These are phyloP conservation scores for Talpa occidentalis DNA, from an alignment of 2,113 vertebrate species.

Conservation along the genomic window DNA sequence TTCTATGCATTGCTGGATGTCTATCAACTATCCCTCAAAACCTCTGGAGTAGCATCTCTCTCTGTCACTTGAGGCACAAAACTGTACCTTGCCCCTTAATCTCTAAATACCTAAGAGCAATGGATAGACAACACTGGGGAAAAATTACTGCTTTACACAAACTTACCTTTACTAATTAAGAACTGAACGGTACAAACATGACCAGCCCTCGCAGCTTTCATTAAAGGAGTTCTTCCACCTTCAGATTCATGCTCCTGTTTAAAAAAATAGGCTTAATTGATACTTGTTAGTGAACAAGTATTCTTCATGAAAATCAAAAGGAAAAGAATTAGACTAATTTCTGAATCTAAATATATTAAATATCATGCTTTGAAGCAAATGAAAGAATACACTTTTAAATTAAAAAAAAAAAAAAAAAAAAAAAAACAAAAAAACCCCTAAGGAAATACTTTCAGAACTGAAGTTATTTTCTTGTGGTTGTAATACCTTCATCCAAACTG, in stretches of 20 bases:
- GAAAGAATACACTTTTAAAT: conserved; percentile 13
- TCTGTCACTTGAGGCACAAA: neutral
- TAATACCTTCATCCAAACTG: neutral
- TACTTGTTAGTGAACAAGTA: neutral
- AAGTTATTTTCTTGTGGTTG: neutral
- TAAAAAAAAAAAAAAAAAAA: neutral
- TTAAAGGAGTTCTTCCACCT: conserved; percentile 97
- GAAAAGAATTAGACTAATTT: neutral
- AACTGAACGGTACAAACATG: conserved; percentile 99
- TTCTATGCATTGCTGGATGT: neutral
- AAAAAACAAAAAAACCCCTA: neutral
- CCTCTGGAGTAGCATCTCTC: neutral
- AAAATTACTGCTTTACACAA: neutral
- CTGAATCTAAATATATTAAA: conserved; percentile 40
- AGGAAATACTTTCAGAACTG: conserved; percentile 4
- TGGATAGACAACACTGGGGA: neutral
- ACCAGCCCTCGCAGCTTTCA: conserved; percentile 99
- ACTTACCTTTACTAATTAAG: conserved; percentile 97
- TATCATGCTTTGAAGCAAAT: conserved; percentile 14
- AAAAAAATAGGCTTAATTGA: conserved; percentile 40
- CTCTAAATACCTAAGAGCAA: neutral
- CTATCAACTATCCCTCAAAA: conserved; percentile 2
- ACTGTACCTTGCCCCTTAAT: neutral
- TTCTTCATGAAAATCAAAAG: conserved; percentile 35
- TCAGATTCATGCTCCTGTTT: conserved; percentile 98